Conservation (phyloP, 2,113 vertebrate species). For the Mirounga angustirostris region DNA sequence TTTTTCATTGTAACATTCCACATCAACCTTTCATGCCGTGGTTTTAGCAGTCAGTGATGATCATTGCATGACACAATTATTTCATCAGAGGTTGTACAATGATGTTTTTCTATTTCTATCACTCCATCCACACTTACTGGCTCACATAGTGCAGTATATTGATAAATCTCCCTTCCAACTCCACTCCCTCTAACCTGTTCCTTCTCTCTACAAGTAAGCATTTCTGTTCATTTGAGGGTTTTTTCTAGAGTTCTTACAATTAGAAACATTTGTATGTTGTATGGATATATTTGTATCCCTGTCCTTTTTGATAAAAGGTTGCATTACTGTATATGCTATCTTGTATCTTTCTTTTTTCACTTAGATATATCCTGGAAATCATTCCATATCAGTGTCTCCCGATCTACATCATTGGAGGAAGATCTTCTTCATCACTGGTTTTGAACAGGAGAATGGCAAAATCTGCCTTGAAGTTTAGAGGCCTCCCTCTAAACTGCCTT, state of each 20-base stretch:
- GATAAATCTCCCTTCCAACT: not conserved
- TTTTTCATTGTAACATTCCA: conserved; percentile 33
- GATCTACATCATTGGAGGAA: not conserved
- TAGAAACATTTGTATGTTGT: not conserved
- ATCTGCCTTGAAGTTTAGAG: conserved; percentile 21
- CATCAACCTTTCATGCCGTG: conserved; percentile 45
- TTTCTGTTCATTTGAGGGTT: not conserved
- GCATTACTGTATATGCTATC: not conserved
- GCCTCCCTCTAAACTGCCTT: conserved; percentile 6
- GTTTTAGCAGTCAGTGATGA: not conserved
- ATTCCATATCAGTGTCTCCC: not conserved
- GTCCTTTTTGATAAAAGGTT: not conserved
- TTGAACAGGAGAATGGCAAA: not conserved
- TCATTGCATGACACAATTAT: not conserved
- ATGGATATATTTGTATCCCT: not conserved
- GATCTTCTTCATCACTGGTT: not conserved
- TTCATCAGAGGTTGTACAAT: conserved; percentile 58
- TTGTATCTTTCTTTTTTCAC: not conserved
- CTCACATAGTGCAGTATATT: not conserved
- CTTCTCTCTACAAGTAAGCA: not conserved
- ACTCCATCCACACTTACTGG: not conserved
- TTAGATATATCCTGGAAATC: conserved; percentile 23
- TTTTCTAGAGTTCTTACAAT: conserved; percentile 49
- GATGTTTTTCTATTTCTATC: conserved; percentile 62
- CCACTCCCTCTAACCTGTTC: not conserved